A percentile compares a stretch with the other conserved stretches of the same genome.
These are phyloP conservation scores for Pomatorhinus ruficollis DNA, from an alignment of 2,113 vertebrate species.

Conservation along the genomic window DNA sequence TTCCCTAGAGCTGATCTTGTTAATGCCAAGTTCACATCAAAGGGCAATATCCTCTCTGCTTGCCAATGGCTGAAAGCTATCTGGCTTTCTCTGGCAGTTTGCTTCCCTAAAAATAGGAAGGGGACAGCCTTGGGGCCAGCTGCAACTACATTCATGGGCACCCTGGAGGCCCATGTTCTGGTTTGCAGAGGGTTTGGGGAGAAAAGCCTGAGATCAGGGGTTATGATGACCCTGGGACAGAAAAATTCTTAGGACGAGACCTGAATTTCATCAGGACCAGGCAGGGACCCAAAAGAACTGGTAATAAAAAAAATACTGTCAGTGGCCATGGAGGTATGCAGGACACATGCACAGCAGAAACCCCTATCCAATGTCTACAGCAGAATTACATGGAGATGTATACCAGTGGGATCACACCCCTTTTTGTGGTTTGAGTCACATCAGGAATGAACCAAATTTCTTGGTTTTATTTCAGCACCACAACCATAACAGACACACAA, in stretches of 20 bases:
- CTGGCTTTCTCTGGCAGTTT: background rate
- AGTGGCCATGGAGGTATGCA: background rate
- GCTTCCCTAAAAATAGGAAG: background rate
- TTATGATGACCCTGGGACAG: background rate
- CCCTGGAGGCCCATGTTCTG: background rate
- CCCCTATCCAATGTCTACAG: background rate
- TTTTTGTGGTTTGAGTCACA: background rate
- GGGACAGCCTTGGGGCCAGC: background rate
- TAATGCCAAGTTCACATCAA: background rate
- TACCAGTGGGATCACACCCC: background rate
- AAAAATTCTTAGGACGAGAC: background rate
- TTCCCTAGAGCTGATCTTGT: background rate
- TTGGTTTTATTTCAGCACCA: slow-evolving; percentile 18
- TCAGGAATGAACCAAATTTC: background rate
- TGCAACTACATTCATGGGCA: background rate
- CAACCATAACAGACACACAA: slow-evolving; percentile 9
- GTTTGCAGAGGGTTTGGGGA: background rate
- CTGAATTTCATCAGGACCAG: background rate
- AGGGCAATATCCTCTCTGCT: background rate
- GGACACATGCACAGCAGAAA: background rate
- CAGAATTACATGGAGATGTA: background rate
- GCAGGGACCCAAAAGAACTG: background rate
- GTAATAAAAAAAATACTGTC: background rate
- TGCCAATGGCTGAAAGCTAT: background rate
- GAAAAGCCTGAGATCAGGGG: background rate